Percentiles rank a stretch among this genome's conserved stretches.
phyloP scores from a whole-genome alignment of 2,888 invertebrate genomes.

The Synergus laeviventris region DNA sequence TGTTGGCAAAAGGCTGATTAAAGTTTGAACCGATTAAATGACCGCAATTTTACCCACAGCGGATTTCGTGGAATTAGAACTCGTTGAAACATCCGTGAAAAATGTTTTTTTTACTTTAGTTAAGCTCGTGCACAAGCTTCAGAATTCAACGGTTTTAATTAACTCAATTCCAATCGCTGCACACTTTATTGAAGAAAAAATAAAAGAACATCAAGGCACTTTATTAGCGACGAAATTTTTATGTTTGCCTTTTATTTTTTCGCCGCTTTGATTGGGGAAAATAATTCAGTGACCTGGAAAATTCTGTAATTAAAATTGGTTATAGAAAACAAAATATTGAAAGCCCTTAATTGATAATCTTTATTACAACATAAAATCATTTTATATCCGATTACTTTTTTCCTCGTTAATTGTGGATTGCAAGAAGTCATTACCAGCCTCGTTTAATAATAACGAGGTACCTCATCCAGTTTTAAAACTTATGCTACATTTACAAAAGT shows the following conservation, averaged over 20 bases:
- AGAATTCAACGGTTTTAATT: slow-evolving; percentile 14
- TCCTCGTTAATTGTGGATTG: background rate
- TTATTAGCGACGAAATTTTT: background rate
- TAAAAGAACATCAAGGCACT: background rate
- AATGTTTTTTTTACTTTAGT: background rate
- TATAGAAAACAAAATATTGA: background rate
- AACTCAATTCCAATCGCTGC: slow-evolving; percentile 2
- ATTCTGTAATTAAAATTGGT: background rate
- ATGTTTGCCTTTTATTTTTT: background rate
- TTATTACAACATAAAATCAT: background rate
- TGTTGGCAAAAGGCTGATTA: slow-evolving; percentile 1
- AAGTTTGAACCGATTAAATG: slow-evolving; percentile 13
- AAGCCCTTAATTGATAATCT: background rate
- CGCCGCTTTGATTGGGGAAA: background rate
- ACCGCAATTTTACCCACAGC: background rate
- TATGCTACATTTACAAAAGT: background rate
- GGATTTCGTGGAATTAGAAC: slow-evolving; percentile 5
- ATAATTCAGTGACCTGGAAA: background rate
- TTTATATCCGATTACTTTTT: background rate
- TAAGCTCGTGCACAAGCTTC: background rate
- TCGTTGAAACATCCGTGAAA: background rate
- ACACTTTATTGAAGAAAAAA: background rate
- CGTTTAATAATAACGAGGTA: slow-evolving; percentile 31
- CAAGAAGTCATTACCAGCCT: slow-evolving; percentile 11
- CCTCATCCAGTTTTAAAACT: background rate